Base-by-base conservation (phyloP, 2,797 vertebrate species). In the Spea hammondii region DNA sequence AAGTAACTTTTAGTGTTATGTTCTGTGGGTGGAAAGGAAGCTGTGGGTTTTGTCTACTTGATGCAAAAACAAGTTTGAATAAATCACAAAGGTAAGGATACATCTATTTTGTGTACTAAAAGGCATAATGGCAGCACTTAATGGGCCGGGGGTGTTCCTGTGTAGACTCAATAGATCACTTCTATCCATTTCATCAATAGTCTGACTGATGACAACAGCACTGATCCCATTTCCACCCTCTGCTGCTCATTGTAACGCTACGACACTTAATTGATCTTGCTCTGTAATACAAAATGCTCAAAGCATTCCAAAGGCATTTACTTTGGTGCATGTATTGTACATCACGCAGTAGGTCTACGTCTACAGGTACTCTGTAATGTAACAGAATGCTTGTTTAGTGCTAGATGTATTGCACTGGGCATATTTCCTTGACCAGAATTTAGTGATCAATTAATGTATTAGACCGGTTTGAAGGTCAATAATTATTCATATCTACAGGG, bases 251-350 rank as follows among this genome's bases (percentile, higher is more conserved):
- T 70, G 78, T 74, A 79, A 69, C 54, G 75, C 66, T 70, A 45
- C 32, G 59, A 48, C 49, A 74, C 55, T 79, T 69, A 65, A 79
- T 79, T 70, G 78, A 79, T 79, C 57, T 70, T 11, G 12, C 14
- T 70, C 51, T 79, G 78, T 62, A 47, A 75, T 79, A 75, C 72
- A 70, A 65, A 79, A 48, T 50, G 65, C 55, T 65, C 54, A 74
- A 32, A 64, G 57, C 65, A 12, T 51, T 75, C 57, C 50, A 69
- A 70, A 79, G 66, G 74, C 50, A 79, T 79, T 79, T 70, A 48
- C 59, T 79, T 79, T 65, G 66, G 53, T 45, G 74, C 70, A 75
- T 64, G 49, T 66, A 64, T 57, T 54, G 66, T 75, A 75, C 46
- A 74, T 75, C 72, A 75, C 48, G 53, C 72, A 75, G 51, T 2